Evolutionary conservation across 2,797 vertebrate genomes (phyloP), one percentile per base, ranked within the genome.

Genomic region (Capromys pilorides): DNA sequence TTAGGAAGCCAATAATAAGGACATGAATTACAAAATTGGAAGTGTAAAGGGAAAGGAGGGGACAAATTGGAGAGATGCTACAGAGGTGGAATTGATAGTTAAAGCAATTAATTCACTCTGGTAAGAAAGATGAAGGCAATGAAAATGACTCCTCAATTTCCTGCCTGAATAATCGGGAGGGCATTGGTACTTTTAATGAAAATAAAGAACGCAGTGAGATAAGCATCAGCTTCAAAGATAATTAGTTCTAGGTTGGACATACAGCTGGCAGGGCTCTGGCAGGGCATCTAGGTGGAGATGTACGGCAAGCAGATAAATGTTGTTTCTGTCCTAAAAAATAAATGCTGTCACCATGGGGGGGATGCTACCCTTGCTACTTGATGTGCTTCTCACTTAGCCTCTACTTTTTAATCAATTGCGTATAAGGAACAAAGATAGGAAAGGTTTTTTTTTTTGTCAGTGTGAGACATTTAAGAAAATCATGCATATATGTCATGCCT

Each of bases 91-190:
- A 91, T 59, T 91, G 87, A 91, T 39, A 86, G 49, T 84, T 84
- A 66, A 91, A 94, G 45, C 67, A 90, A 95, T 90, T 95, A 95
- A 96, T 86, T 88, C 67, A 33, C 87, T 94, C 84, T 93, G 62
- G 71, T n/a, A 88, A 95, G 86, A 91, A 94, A 88, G 78, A 97
- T 13, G 84, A 93, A 95, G 91, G 90, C 81, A 88, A 85, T 62
- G 49, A 96, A 90, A 93, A 84, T 36, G 62, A 93, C 79, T 81
- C 80, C 22, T 96, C 80, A 77, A 7, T 91, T 97, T 93, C 69
- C 16, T 93, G 79, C 28, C 51, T 77, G 64, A 36, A 33, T 51
- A 84, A 69, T 19, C 79, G 51, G 39, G 81, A 90, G 57, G 62
- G 14, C 45, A 61, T 3, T 81, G 61, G 64, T 69, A 88, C 66